Evolutionary conservation across 2,888 invertebrate species (phyloP).

Genomic region (Tipula unca): DNA sequence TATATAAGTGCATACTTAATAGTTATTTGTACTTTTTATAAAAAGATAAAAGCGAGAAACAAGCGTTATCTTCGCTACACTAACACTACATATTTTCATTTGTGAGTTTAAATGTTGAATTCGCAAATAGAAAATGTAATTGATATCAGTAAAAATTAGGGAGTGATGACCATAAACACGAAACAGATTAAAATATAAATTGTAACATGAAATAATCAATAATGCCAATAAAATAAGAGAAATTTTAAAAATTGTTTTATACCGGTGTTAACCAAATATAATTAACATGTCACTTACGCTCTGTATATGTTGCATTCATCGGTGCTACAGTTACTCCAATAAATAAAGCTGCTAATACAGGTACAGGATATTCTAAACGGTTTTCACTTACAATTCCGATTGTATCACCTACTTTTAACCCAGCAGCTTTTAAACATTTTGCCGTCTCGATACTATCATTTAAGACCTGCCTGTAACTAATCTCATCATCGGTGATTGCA

Average conservation of each 20-base stretch:
- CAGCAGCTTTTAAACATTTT: conserved; percentile 28
- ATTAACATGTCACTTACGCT: conserved; percentile 36
- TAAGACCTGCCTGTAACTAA: neutral
- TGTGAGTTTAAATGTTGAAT: neutral
- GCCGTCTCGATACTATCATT: conserved; percentile 30
- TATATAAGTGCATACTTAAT: neutral
- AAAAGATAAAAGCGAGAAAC: neutral
- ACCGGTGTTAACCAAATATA: no score
- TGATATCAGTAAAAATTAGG: neutral
- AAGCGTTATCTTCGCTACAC: neutral
- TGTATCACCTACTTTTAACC: conserved; percentile 39
- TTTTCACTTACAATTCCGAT: conserved; percentile 52
- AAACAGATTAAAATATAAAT: neutral
- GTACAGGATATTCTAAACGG: conserved; percentile 44
- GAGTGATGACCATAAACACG: no score
- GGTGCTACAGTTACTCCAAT: conserved; percentile 44
- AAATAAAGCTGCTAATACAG: conserved; percentile 36
- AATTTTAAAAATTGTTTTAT: no score
- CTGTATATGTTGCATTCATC: conserved; percentile 49
- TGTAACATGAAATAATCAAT: neutral
- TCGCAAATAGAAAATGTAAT: no score
- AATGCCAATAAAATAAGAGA: neutral
- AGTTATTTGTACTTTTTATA: neutral
- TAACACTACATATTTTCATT: neutral
- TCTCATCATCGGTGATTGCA: neutral